phyloP scores from a whole-genome alignment of 2,888 invertebrate species.

The Acleris laterana region DNA sequence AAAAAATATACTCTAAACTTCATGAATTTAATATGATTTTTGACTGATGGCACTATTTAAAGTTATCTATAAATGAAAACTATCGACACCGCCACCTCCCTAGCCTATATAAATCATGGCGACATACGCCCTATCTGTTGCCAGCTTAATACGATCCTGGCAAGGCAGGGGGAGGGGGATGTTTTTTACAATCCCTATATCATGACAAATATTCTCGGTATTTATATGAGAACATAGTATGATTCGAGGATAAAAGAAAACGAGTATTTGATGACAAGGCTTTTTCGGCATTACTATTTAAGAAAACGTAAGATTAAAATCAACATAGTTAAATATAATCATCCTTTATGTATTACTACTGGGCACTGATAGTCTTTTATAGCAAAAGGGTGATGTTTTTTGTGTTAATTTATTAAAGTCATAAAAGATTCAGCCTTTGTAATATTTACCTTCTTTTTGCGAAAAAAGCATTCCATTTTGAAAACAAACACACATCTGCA shows the following conservation, averaged over 20 bases:
- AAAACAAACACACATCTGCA: constrained; percentile 36
- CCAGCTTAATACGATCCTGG: constrained; percentile 36
- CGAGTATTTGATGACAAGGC: too few species aligned
- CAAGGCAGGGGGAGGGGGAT: constrained; percentile 18
- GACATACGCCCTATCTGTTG: constrained; percentile 38
- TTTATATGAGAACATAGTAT: constrained; percentile 8
- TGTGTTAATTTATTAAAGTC: too few species aligned
- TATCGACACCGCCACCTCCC: constrained; percentile 11
- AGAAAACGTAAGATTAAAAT: too few species aligned
- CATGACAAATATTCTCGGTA: constrained; percentile 17
- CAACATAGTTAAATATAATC: too few species aligned
- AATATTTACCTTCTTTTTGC: too few species aligned
- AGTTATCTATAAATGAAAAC: constrained; percentile 10
- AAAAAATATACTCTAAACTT: too few species aligned
- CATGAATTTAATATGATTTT: too few species aligned
- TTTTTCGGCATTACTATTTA: too few species aligned
- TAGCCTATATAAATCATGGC: constrained; percentile 35
- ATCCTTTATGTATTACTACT: too few species aligned
- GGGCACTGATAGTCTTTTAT: too few species aligned
- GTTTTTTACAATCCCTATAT: constrained; percentile 34
- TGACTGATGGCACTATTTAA: neutral
- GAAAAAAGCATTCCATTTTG: constrained; percentile 20
- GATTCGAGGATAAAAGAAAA: neutral
- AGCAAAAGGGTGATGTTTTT: too few species aligned
- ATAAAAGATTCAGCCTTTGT: too few species aligned